Base-by-base conservation (phyloP, 2,888 invertebrate genomes). In the Athripsodes cinereus region DNA sequence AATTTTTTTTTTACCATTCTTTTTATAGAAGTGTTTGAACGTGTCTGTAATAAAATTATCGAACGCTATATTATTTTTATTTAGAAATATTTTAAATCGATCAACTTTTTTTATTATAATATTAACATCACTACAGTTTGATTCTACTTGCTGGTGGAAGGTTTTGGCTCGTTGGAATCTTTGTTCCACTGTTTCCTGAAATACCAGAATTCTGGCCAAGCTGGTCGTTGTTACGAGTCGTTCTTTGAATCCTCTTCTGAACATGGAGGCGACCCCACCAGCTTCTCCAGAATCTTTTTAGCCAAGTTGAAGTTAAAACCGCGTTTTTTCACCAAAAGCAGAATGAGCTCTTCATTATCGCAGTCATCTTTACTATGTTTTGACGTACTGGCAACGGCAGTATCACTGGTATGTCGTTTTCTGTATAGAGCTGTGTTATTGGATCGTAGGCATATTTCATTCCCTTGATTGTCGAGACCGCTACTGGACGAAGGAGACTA, bases 131-230 rank as follows among this genome's bases (percentile, higher is more conserved):
- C 34, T 34, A 13, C 8, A 8, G 8, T 34, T 13, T 34, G 8
- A 10, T 10, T 34, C 34, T 8, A 5, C 19, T 13, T 18, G 21
- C n/a, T 34, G 19, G 1, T 31, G 26, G n/a, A 13, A 31, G 1
- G 1, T n/a, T 20, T 60, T 60, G 1, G 62, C 58, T 40, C 55
- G 20, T 46, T 52, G 52, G 22, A 60, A 31, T 40, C 58, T 13
- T 22, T 55, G 18, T 10, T n/a, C 8, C 26, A 1, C 22, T 11
- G 49, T 56, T 55, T 61, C 35, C 26, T 60, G 61, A 56, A 63
- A 65, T 62, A 64, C 64, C 65, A 65, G 53, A 56, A 62, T 56
- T 60, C 60, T 55, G 46, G 60, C 60, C 35, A 64, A 51, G 47
- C 50, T 47, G 50, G 53, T 47, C 2, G 57, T 57, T 22, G 53